phyloP scores from a whole-genome alignment of 2,113 vertebrate genomes.

The Engystomops pustulosus region DNA sequence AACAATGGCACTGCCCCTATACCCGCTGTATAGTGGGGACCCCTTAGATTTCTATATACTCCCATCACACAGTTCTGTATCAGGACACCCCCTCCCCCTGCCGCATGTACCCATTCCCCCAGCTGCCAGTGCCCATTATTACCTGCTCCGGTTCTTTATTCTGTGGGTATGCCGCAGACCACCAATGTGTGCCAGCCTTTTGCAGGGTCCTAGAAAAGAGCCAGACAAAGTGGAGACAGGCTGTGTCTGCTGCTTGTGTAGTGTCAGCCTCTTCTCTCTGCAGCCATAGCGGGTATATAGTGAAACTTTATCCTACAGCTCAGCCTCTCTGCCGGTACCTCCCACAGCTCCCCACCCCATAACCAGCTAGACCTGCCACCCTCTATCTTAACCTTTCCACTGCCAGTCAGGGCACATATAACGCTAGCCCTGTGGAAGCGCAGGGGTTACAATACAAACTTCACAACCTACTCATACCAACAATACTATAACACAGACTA shows the following conservation, averaged over 20 bases:
- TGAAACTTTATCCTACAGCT: conserved; percentile 58
- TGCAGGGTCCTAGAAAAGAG: conserved; percentile 11
- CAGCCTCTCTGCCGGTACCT: conserved; percentile 52
- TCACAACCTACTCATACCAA: too few relatives aligned
- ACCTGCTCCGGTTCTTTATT: not conserved
- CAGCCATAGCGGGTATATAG: conserved; percentile 53
- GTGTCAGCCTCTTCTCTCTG: conserved; percentile 38
- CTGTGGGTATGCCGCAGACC: conserved; percentile 2
- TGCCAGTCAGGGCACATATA: not conserved
- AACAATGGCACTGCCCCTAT: not conserved
- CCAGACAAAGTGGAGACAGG: conserved; percentile 33
- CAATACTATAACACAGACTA: not conserved
- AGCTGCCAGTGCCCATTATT: conserved; percentile 4
- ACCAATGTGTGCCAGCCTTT: not conserved
- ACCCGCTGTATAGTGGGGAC: not conserved
- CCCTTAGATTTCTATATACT: not conserved
- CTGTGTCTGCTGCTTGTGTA: not conserved
- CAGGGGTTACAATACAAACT: not conserved
- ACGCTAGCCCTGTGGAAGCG: not conserved
- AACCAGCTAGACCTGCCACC: conserved; percentile 46
- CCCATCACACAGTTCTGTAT: not conserved
- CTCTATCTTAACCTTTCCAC: conserved; percentile 41
- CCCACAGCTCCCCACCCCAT: conserved; percentile 50
- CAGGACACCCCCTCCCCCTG: conserved; percentile 17
- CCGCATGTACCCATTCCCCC: not conserved